Evolutionary conservation across 2,113 vertebrate species (phyloP), one percentile per base, ranked within the genome.

Genomic region (Pristiophorus japonicus): DNA sequence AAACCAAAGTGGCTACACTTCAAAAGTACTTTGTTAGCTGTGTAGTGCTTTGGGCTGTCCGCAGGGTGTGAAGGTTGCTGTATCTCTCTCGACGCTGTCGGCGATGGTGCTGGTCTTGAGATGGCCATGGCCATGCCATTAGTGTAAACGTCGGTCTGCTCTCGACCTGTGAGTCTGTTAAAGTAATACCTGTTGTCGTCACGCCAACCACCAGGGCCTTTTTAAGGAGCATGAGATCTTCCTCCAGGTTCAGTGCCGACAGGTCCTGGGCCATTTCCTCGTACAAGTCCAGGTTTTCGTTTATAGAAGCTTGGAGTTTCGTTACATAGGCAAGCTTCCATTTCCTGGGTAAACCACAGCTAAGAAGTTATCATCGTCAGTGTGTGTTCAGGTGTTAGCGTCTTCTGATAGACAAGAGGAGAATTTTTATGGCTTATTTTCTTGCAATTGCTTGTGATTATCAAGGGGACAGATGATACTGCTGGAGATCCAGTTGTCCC

Each of bases 171-270:
- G 30, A 34, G 11, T 30, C 24, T 3, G 24, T 20, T 75, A 12
- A 10, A 12, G 10, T 34, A 38, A 7, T 85, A 95, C 95, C 95
- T 84, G 84, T 91, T n/a, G 95, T 92, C 7, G 95, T 95, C 95
- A 95, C 93, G 51, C 55, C 84, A 66, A 95, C 4, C 45, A 95
- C 84, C 6, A 16, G 42, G 24, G 81, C 84, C 24, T n/a, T 55
- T 22, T 70, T 18, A 16, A 95, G 84, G 27, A 95, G 30, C 75
- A 87, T 66, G 1, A 92, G 10, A 0, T 91, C 55, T 30, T 95
- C 95, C 95, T 95, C 95, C 0, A 63, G 18, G 7, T 11, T 55
- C 84, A 95, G 30, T 0, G 34, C 84, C 0, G 84, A 78, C 30
- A 95, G 84, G 22, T 87, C 63, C 51, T 95, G 75, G 1, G 84